A percentile compares a stretch with the other conserved stretches of the same genome.
Conservation (phyloP, 2,113 vertebrate species). For the Lepisosteus oculatus region DNA sequence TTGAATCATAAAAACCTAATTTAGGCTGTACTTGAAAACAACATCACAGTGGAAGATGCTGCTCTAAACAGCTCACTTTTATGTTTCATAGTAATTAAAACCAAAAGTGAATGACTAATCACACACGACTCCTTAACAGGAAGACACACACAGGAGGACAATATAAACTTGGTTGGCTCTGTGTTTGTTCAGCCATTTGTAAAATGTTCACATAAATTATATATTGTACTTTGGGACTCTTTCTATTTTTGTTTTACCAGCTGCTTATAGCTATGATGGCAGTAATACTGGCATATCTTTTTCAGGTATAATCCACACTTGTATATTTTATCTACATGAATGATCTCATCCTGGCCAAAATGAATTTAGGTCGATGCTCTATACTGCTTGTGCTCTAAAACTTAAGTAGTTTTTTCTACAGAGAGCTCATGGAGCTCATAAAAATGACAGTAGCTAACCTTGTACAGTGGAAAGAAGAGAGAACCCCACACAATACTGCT, state of each 20-base stretch:
- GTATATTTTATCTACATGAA: not conserved
- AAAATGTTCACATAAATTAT: not conserved
- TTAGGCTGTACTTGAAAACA: not conserved
- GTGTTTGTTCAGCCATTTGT: not conserved
- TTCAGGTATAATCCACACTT: not conserved
- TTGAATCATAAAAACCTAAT: conserved; percentile 2
- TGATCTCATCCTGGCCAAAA: not conserved
- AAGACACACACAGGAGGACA: not conserved
- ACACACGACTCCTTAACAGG: not conserved
- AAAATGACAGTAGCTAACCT: not conserved
- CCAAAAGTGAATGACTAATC: not conserved
- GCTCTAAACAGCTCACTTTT: not conserved
- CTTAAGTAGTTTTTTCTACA: not conserved
- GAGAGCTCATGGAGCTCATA: no score
- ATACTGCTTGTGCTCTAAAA: not conserved
- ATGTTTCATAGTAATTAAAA: not conserved
- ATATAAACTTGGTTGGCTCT: not conserved
- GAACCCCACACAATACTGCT: not conserved
- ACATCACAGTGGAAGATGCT: not conserved
- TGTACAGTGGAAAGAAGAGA: not conserved
- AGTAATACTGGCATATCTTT: not conserved
- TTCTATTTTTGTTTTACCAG: not conserved
- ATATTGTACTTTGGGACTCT: not conserved
- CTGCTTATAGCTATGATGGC: not conserved
- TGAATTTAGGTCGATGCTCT: not conserved